A percentile compares a stretch with the other conserved stretches of the same genome.
Conservation (phyloP, 2,797 vertebrate species). For the Eptatretus atami region DNA sequence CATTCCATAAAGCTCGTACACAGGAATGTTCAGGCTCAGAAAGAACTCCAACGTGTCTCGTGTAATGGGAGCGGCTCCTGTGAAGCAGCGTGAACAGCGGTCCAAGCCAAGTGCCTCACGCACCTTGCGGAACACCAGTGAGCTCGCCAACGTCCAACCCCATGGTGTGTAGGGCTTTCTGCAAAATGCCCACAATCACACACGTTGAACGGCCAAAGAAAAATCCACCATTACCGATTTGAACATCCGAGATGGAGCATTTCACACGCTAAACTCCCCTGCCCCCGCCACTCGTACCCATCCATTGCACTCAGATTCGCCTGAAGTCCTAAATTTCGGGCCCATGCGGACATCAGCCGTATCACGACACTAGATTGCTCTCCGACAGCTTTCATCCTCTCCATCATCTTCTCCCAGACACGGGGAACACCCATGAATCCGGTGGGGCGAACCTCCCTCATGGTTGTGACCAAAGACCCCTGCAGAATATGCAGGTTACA, state of each 20-base stretch:
- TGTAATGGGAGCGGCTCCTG: slow-evolving; percentile 28
- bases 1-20: slow-evolving; percentile 30
- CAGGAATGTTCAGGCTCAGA: slow-evolving; percentile 25
- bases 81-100: slow-evolving; percentile 18
- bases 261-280: too few species aligned
- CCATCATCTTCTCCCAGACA: slow-evolving; percentile 39
- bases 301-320: slow-evolving; percentile 26
- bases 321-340: slow-evolving; percentile 22
- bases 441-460: slow-evolving; percentile 25
- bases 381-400: slow-evolving; percentile 19
- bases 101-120: slow-evolving; percentile 20
- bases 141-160: slow-evolving; percentile 21
- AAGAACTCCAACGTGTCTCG: slow-evolving; percentile 32
- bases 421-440: slow-evolving; percentile 27
- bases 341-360: slow-evolving; percentile 19
- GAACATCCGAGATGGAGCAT: too few species aligned
- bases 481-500: slow-evolving; percentile 9
- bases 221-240: too few species aligned
- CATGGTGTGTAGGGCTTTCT: slow-evolving; percentile 29
- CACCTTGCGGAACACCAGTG: slow-evolving; percentile 26
- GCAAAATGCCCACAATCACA: slow-evolving; percentile 9
- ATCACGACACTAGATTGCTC: slow-evolving; percentile 18
- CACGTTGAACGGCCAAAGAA: background rate
- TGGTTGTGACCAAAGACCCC: slow-evolving; percentile 21
- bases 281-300: slow-evolving; percentile 13